Conservation (phyloP, 2,888 invertebrate species). For the Balanococcus diminutus region DNA sequence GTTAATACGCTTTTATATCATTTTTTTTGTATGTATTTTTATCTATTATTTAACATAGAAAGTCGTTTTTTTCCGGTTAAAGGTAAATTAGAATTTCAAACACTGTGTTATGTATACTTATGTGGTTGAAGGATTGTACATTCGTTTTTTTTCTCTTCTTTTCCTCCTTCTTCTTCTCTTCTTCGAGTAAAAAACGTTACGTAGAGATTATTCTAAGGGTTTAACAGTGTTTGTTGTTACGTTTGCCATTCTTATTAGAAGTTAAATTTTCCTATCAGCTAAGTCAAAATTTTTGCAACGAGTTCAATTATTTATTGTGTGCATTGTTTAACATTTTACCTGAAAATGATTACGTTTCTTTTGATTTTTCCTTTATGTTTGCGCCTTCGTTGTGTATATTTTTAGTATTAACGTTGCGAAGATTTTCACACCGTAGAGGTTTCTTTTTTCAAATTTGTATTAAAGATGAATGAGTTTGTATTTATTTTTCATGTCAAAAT, state of each 20-base stretch:
- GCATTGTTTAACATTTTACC: background rate
- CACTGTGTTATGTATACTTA: constrained; percentile 34
- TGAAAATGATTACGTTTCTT: constrained; percentile 9
- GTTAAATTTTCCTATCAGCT: constrained; percentile 37
- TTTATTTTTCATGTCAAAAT: constrained; percentile 52
- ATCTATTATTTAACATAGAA: constrained; percentile 42
- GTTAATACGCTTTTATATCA: constrained; percentile 53
- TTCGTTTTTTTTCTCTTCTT: background rate
- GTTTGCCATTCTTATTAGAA: constrained; percentile 44
- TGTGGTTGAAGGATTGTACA: constrained; percentile 43
- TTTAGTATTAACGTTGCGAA: constrained; percentile 39
- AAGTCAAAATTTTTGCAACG: constrained; percentile 45
- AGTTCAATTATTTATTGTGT: constrained; percentile 12
- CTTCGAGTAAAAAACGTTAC: background rate
- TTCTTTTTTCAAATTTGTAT: constrained; percentile 40
- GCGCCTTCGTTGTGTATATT: constrained; percentile 8
- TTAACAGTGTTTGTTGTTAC: constrained; percentile 46
- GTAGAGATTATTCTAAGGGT: constrained; percentile 23
- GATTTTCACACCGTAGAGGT: constrained; percentile 26
- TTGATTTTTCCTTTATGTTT: background rate
- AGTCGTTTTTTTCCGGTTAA: constrained; percentile 15
- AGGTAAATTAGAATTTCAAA: constrained; percentile 44
- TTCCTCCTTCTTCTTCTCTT: background rate
- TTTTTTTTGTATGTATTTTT: constrained; percentile 51
- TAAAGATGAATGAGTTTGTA: constrained; percentile 22